Conservation (phyloP, 2,888 invertebrate genomes). For the Pyrrhopygopsis socrates region DNA sequence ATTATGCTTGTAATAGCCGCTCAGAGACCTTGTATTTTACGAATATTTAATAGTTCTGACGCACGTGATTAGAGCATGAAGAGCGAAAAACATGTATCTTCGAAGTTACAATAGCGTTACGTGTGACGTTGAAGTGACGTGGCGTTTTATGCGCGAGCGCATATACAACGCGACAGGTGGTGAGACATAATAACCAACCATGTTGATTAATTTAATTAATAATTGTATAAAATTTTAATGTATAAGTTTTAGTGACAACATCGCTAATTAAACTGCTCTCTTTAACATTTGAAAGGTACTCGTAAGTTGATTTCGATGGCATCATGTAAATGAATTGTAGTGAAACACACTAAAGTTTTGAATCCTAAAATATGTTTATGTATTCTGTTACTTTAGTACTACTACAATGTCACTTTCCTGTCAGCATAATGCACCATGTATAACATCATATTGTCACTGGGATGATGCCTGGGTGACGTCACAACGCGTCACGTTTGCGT, state of each 20-base stretch:
- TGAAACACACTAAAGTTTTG: too few relatives aligned
- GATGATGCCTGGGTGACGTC: conserved; percentile 90
- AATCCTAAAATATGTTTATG: too few relatives aligned
- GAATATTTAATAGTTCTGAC: neutral
- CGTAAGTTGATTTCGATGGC: too few relatives aligned
- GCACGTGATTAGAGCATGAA: neutral
- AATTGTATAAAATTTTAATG: too few relatives aligned
- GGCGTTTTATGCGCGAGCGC: neutral
- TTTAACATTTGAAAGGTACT: too few relatives aligned
- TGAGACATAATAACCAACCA: neutral
- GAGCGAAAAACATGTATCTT: too few relatives aligned
- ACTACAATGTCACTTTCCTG: neutral
- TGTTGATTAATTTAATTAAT: neutral
- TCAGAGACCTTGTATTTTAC: neutral
- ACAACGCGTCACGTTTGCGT: conserved; percentile 92
- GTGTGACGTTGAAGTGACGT: neutral
- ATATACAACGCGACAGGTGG: neutral
- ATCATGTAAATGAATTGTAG: too few relatives aligned
- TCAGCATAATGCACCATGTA: conserved; percentile 54
- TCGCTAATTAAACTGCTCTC: too few relatives aligned
- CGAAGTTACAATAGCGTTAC: neutral
- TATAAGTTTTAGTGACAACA: too few relatives aligned
- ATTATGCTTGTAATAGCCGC: neutral
- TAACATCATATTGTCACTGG: conserved; percentile 66
- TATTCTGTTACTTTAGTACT: neutral